These are phyloP conservation scores for Malthinus flaveolus DNA, from an alignment of 2,888 invertebrate species.

Conservation along the genomic window DNA sequence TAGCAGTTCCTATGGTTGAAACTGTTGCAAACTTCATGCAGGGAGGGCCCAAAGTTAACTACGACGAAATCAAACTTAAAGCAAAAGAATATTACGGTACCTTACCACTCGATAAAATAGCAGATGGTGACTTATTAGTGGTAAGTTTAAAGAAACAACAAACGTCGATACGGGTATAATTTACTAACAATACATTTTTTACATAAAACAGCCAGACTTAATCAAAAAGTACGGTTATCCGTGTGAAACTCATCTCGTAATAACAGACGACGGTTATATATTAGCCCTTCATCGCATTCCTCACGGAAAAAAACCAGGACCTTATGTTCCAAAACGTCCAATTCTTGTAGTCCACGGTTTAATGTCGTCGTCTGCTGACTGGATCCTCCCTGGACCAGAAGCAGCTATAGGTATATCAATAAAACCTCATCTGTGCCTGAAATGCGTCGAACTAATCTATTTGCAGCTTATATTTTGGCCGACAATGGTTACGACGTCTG, in stretches of 20 bases:
- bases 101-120: too few species aligned
- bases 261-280: conserved; percentile 82
- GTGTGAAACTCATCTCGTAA: conserved; percentile 70
- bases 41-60: too few species aligned
- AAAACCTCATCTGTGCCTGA: background rate
- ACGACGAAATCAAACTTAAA: too few species aligned
- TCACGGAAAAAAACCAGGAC: conserved; percentile 53
- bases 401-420: background rate
- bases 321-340: too few species aligned
- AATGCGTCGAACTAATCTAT: background rate
- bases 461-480: background rate
- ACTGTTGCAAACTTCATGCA: too few species aligned
- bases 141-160: too few species aligned
- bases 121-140: too few species aligned
- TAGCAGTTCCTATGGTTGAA: too few species aligned
- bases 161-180: too few species aligned
- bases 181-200: background rate
- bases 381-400: background rate
- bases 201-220: conserved; percentile 54
- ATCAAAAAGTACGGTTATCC: conserved; percentile 66
- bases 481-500: conserved; percentile 2
- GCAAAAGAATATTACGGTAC: too few species aligned
- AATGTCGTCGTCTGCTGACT: background rate
- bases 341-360: background rate
- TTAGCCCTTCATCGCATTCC: conserved; percentile 83